Evolutionary conservation across 2,888 invertebrate species (phyloP).

Genomic region (Chrysina gloriosa): DNA sequence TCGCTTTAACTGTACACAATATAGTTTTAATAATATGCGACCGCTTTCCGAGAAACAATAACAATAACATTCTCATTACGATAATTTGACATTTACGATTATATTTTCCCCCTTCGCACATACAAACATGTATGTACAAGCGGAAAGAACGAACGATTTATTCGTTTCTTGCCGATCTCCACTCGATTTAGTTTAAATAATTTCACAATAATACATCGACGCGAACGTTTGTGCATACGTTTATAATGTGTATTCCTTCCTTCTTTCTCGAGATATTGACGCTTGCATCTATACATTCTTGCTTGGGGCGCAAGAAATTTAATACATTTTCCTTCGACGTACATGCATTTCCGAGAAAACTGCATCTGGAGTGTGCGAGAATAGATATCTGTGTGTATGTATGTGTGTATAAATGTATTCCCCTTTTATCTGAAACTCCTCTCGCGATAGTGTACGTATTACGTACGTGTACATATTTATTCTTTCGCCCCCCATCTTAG

Average conservation of each 20-base stretch:
- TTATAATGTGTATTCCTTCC: not conserved
- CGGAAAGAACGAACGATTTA: too few relatives aligned
- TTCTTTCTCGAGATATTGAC: not conserved
- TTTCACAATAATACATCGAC: slow-evolving; percentile 3
- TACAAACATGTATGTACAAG: too few relatives aligned
- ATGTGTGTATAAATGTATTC: not conserved
- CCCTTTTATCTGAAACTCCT: too few relatives aligned
- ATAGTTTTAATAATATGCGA: not conserved
- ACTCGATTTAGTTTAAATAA: too few relatives aligned
- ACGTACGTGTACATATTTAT: too few relatives aligned
- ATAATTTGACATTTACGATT: slow-evolving; percentile 31
- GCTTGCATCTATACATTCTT: slow-evolving; percentile 11
- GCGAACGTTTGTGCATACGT: not conserved
- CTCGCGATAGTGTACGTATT: too few relatives aligned
- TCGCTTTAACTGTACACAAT: slow-evolving; percentile 12
- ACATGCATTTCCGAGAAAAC: slow-evolving; percentile 19
- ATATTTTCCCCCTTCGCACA: too few relatives aligned
- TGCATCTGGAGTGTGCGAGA: not conserved
- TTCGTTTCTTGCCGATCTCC: too few relatives aligned
- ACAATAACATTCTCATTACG: slow-evolving; percentile 32
- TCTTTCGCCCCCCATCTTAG: too few relatives aligned
- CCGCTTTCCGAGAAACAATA: slow-evolving; percentile 16
- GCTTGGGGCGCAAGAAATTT: slow-evolving; percentile 28
- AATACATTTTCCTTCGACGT: slow-evolving; percentile 25
- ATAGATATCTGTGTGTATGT: not conserved